Evolutionary conservation across 2,113 vertebrate genomes (phyloP), one percentile per base, ranked within the genome.

Genomic region (Egretta garzetta): DNA sequence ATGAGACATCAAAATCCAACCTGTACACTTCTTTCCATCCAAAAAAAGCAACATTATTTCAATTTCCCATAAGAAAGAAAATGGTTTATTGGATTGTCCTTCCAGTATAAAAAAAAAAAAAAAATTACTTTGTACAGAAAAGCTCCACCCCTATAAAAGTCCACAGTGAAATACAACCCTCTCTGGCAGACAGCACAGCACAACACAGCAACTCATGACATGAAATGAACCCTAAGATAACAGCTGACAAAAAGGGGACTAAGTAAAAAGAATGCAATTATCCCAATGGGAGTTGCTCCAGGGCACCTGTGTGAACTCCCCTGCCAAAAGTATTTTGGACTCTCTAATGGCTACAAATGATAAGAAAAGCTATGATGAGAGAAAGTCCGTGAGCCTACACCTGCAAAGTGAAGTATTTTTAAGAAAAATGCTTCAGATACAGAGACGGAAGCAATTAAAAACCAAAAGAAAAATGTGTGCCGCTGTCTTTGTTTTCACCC

Each of bases 401-500:
- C 95, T 97, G 97, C 91, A 41, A 89, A 96, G 60, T 39, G 66
- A 87, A 88, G 74, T 71, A 75, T 80, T 97, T 95, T 96, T 85
- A 89, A 86, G 72, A 55, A 87, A 96, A 94, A 93, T 80, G 59
- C 50, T 96, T 73, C 45, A 95, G 70, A 73, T 91, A 73, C 32
- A 43, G 62, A 76, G 62, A 55, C 28, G 67, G 95, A 96, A 97
- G 77, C 59, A 95, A 97, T 97, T 91, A 96, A 95, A 96, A 95
- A 17, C 53, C 70, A 27, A 64, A 86, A 96, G 81, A 82, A 94
- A 97, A 88, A 74, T 0, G 77, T 52, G 77, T 82, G 12, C 84
- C 32, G 89, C 80, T 64, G 58, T 81, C 86, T 97, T 97, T 97
- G 95, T 97, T 97, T 96, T 97, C 94, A 97, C 95, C 95, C 91